Base-by-base conservation (phyloP, 2,113 vertebrate species). In the Phycodurus eques region DNA sequence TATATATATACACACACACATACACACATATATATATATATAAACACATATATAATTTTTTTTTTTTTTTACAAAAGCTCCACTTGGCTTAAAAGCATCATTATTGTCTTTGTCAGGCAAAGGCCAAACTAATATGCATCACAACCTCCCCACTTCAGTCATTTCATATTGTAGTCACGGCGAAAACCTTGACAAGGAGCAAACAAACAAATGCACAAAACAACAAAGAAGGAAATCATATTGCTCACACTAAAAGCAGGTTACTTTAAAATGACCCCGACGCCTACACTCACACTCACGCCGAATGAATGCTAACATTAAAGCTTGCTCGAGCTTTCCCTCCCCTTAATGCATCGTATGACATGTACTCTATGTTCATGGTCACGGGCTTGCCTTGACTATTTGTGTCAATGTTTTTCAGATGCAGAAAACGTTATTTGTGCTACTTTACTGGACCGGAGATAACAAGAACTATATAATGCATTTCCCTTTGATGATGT, bases 341-440 rank as follows among this genome's bases (percentile, higher is more conserved):
- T 72, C 15, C 65, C 60, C 60, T 68, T 31, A 31, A 59, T 61
- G 59, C 6, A 9, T 3, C 15, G 59, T 35, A 8, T 27, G 14
- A 17, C 59, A 17, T 61, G 59, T 61, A 19, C 33, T 8, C 14
- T 35, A 17, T 8, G 59, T 87, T 88, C 79, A 73, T 77, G 80
- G 83, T 83, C 80, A 76, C 73, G 72, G 84, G 73, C 42, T 84
- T 70, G 63, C 67, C 67, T 65, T 72, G 73, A 81, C 63, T 46
- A 73, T 35, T 80, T 62, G 71, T 82, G 77, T 80, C 87, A 80
- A 76, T 81, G 72, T 35, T 61, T 60, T 35, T 22, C 22, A 59
- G 20, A 22, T 56, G 8, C 53, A n/a, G 22, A 13, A 59, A 61
- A 35, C 31, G 15, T 15, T 2, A 17, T 8, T 59, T 27, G 22